A percentile compares a stretch with the other conserved stretches of the same genome.
Evolutionary conservation across 2,888 invertebrate species (phyloP).

Genomic region (Plebejus argus): DNA sequence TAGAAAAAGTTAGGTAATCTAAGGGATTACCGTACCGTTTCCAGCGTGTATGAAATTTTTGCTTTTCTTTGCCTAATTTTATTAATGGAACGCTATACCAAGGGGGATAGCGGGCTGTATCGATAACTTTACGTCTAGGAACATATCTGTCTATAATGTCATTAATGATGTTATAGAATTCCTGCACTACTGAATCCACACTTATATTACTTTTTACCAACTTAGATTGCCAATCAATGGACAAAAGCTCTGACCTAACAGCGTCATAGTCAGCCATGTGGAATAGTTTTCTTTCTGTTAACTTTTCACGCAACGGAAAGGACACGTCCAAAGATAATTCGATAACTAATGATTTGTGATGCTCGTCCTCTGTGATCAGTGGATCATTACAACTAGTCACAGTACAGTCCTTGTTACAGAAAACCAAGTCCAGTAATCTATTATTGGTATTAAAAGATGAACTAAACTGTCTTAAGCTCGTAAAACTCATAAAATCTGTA

Average conservation of each 20-base stretch:
- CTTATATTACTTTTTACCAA: background rate
- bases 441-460: background rate
- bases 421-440: background rate
- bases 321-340: too few relatives aligned
- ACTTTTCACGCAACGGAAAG: too few relatives aligned
- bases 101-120: conserved; percentile 19
- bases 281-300: too few relatives aligned
- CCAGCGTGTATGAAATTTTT: conserved; percentile 15
- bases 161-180: background rate
- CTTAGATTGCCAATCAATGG: background rate
- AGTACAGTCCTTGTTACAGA: background rate
- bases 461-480: conserved; percentile 5
- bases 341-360: background rate
- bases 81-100: conserved; percentile 4
- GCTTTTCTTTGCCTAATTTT: conserved; percentile 15
- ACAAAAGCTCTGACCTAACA: background rate
- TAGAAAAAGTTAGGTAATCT: too few relatives aligned
- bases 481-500: background rate
- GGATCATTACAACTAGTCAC: background rate
- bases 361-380: background rate
- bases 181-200: background rate
- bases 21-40: conserved; percentile 10
- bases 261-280: too few relatives aligned
- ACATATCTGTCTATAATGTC: background rate
- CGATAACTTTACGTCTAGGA: conserved; percentile 11